phyloP scores from a whole-genome alignment of 2,113 vertebrate genomes.

The Otis tarda region DNA sequence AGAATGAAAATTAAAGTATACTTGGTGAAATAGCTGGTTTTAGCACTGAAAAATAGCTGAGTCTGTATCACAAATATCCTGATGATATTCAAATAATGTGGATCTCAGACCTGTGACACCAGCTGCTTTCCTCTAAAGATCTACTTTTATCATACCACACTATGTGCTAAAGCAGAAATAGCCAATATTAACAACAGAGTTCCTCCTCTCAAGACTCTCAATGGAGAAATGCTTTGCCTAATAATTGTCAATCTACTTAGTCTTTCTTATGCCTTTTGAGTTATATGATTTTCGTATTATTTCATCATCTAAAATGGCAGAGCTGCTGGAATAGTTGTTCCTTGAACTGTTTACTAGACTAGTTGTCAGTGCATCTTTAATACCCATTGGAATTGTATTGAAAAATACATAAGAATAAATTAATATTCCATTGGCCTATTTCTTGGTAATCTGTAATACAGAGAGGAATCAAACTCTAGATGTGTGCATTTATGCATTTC shows the following conservation, averaged over 20 bases:
- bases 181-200: rapidly evolving
- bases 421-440: not conserved
- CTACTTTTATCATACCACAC: not conserved
- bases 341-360: not conserved
- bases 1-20: not conserved
- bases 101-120: not conserved
- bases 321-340: not conserved
- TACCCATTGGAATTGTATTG: not conserved
- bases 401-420: not conserved
- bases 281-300: not conserved
- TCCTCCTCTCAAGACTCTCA: not conserved
- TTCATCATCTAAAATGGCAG: not conserved
- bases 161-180: not conserved
- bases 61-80: not conserved
- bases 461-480: not conserved
- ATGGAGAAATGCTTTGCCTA: not conserved
- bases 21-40: not conserved
- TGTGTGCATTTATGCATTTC: not conserved
- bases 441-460: not conserved
- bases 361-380: not conserved
- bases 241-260: not conserved
- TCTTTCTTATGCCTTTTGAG: not conserved
- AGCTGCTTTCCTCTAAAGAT: not conserved
- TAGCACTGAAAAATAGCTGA: not conserved
- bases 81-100: not conserved